Evolutionary conservation across 2,113 vertebrate species (phyloP).

Genomic region (Okapia johnstoni): DNA sequence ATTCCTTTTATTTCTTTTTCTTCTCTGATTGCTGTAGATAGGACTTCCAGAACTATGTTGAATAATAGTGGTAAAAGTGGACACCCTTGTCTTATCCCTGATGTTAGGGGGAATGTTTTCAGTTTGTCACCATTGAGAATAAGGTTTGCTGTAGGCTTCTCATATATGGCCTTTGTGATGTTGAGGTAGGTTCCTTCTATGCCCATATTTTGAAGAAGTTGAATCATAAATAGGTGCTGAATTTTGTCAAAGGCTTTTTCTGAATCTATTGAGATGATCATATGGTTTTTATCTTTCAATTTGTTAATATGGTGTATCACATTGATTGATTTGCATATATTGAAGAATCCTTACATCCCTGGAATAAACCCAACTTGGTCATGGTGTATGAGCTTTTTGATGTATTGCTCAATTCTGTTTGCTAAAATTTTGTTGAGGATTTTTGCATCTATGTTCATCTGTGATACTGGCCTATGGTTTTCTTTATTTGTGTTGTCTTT

Average conservation of each 20-base stretch:
- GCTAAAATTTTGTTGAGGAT: background rate
- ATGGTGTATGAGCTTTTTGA: background rate
- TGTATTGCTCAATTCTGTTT: background rate
- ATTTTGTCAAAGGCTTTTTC: background rate
- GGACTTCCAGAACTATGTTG: background rate
- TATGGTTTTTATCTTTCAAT: background rate
- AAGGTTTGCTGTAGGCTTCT: background rate
- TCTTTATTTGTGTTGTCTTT: background rate
- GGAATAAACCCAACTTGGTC: background rate
- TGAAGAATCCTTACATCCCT: background rate
- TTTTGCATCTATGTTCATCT: background rate
- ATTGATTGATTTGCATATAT: background rate
- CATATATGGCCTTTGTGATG: background rate
- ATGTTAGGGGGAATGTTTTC: background rate
- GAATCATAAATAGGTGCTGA: background rate
- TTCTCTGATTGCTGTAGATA: background rate
- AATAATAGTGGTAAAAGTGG: background rate
- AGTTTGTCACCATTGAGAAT: background rate
- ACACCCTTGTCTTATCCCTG: background rate
- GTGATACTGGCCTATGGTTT: background rate
- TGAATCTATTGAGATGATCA: background rate
- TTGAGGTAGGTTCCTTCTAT: background rate
- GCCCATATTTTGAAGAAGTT: background rate
- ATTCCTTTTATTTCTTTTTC: background rate
- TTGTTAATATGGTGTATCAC: background rate